Conservation (phyloP, 2,113 vertebrate genomes). For the Apaloderma vittatum region DNA sequence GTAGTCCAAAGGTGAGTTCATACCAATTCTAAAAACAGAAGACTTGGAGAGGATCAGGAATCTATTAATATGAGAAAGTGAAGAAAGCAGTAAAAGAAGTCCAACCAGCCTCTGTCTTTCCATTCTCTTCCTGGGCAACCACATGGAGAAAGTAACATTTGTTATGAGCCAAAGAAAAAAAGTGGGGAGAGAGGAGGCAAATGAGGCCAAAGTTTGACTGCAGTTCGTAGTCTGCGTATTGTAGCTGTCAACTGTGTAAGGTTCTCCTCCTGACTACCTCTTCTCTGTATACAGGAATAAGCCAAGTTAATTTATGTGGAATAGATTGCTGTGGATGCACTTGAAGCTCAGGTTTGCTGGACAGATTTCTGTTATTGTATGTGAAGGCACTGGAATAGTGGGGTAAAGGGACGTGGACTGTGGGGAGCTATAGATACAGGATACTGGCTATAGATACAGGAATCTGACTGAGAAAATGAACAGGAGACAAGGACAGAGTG, state of each 20-base stretch:
- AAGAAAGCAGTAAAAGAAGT: neutral
- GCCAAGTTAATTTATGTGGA: neutral
- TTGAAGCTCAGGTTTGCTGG: neutral
- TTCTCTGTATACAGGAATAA: neutral
- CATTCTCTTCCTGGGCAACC: neutral
- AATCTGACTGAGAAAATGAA: neutral
- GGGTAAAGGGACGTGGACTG: neutral
- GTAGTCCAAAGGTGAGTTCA: neutral
- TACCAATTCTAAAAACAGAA: neutral
- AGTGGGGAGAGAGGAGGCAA: neutral
- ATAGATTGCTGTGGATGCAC: neutral
- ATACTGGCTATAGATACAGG: neutral
- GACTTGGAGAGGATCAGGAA: neutral
- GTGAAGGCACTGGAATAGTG: neutral
- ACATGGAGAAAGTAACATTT: neutral
- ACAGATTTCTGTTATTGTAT: neutral
- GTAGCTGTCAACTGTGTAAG: neutral
- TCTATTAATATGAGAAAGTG: neutral
- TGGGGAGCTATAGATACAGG: too few relatives aligned
- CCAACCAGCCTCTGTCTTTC: neutral
- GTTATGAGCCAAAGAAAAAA: neutral
- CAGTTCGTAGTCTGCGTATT: neutral
- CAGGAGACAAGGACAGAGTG: neutral
- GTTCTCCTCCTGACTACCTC: neutral
- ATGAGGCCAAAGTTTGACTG: neutral